Base-by-base conservation (phyloP, 2,797 vertebrate species). In the Phaenicophaeus curvirostris region DNA sequence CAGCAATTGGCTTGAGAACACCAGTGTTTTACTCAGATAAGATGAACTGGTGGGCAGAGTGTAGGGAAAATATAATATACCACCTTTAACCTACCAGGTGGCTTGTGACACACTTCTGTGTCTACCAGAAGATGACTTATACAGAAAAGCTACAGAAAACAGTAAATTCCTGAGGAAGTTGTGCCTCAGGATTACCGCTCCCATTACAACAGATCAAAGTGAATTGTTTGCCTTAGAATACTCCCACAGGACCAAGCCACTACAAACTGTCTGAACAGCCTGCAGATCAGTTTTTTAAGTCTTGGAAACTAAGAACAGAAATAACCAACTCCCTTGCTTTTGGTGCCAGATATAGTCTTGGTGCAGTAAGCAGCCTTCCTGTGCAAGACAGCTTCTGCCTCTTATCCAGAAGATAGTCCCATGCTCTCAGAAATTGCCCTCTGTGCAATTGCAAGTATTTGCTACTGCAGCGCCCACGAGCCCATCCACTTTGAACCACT, bases 181-280 rank as follows among this genome's bases (percentile, higher is more conserved):
- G 71, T 91, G 86, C 50, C 93, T 95, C 91, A 90, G 90, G 74
- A 93, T 85, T 91, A 93, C 57, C 3, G 27, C 62, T 95, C 69
- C 59, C 54, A 30, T 50, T 90, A 93, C 80, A 93, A 82, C 41
- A 69, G 87, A 95, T 95, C 94, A 95, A 96, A 96, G 94, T 18
- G n/a, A 90, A 91, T 8, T 95, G 92, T 94, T 95, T 91, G 85
- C 78, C 67, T 88, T 24, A 13, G 19, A 95, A 89, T 55, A 82
- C 54, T 97, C 95, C 94, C 95, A 65, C n/a, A 82, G 91, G 93
- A 86, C 67, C 53, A 69, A 91, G 83, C 12, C 88, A 90, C 90
- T 87, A 89, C 71, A 68, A 87, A 88, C 67, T 74, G 85, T 57
- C 80, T 13, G 2, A 81, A 85, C 59, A 85, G 80, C 46, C 67